A percentile compares a stretch with the other conserved stretches of the same genome.
Conservation (phyloP, 2,113 vertebrate species). For the Oostethus manadensis region DNA sequence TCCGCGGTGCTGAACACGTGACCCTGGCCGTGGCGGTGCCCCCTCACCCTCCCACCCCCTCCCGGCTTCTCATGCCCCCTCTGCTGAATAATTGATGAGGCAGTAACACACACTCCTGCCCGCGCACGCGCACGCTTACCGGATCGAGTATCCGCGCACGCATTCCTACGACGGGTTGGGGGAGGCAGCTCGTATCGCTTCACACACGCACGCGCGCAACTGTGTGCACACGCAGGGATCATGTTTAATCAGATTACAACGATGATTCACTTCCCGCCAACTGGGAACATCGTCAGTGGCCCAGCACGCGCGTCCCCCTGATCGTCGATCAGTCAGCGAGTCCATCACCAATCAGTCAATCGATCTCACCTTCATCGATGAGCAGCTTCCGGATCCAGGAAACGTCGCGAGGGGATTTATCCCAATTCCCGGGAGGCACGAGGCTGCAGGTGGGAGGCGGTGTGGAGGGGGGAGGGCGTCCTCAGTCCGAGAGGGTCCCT, state of each 20-base stretch:
- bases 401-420: too few relatives aligned
- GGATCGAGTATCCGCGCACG: slow-evolving; percentile 11
- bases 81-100: slow-evolving; percentile 56
- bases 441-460: neutral
- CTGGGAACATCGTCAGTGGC: slow-evolving; percentile 36
- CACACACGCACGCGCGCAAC: neutral
- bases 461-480: neutral
- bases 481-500: neutral
- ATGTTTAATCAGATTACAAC: slow-evolving; percentile 37
- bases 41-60: neutral
- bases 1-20: neutral
- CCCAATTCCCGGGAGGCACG: neutral
- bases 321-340: neutral
- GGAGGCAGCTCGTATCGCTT: neutral
- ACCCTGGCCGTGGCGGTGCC: neutral
- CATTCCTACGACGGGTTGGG: slow-evolving; percentile 30
- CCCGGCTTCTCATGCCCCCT: slow-evolving; percentile 40
- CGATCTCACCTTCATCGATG: slow-evolving; percentile 51
- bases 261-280: slow-evolving; percentile 42
- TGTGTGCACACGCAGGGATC: slow-evolving; percentile 8
- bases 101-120: slow-evolving; percentile 23
- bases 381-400: slow-evolving; percentile 5
- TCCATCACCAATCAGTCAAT: slow-evolving; percentile 31
- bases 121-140: neutral
- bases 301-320: slow-evolving; percentile 5